Evolutionary conservation across 2,797 vertebrate species (phyloP).

Genomic region (Oophaga sylvatica): DNA sequence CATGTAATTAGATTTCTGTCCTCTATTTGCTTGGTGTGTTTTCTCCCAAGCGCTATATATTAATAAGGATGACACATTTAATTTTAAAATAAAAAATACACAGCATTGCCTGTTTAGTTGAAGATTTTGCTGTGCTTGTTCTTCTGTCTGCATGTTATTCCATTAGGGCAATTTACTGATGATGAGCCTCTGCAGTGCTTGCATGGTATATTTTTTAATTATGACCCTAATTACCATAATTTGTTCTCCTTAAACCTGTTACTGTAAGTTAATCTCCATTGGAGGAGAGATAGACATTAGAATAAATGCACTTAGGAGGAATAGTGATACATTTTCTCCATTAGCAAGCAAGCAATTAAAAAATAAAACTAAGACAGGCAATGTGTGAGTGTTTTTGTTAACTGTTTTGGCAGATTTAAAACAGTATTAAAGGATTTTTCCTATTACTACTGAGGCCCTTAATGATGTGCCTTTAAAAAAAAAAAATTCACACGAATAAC

Average conservation of each 20-base stretch:
- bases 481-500: no score
- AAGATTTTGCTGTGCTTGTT: slow-evolving; percentile 60
- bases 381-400: neutral
- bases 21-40: slow-evolving; percentile 9
- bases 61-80: slow-evolving; percentile 17
- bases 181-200: slow-evolving; percentile 59
- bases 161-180: slow-evolving; percentile 58
- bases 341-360: slow-evolving; percentile 18
- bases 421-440: neutral
- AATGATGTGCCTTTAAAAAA: no score
- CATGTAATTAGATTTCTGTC: slow-evolving; percentile 1
- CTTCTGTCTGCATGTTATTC: slow-evolving; percentile 60
- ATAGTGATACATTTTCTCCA: neutral
- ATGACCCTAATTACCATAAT: slow-evolving; percentile 59
- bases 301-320: slow-evolving; percentile 39
- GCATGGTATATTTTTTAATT: slow-evolving; percentile 65
- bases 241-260: slow-evolving; percentile 59
- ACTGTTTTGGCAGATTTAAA: neutral
- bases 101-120: neutral
- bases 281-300: slow-evolving; percentile 62
- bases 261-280: slow-evolving; percentile 63
- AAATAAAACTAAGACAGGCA: neutral
- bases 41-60: slow-evolving; percentile 7
- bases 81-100: slow-evolving; percentile 36
- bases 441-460: no score